Conservation (phyloP, 2,888 invertebrate genomes). For the Nasonovia ribisnigri region DNA sequence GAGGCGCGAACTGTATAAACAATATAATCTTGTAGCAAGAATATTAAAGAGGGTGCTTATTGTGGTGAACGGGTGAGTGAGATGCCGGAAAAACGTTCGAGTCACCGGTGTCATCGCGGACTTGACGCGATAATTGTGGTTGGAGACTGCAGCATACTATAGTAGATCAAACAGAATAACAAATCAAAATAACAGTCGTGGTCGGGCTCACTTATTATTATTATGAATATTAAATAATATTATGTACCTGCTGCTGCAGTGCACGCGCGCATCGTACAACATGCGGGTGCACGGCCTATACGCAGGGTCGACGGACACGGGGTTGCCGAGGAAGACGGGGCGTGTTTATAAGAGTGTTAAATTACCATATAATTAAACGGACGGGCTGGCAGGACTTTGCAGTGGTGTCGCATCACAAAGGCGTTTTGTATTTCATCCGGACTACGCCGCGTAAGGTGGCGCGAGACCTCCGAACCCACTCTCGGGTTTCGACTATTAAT, state of each 20-base stretch:
- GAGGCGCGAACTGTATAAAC: background rate
- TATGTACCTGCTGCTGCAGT: background rate
- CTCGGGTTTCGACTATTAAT: conserved; percentile 56
- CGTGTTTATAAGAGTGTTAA: conserved; percentile 42
- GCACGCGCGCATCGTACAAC: background rate
- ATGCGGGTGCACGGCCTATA: background rate
- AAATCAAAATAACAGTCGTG: background rate
- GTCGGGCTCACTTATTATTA: background rate
- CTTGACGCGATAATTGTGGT: background rate
- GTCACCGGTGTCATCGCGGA: background rate
- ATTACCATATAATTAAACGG: conserved; percentile 63
- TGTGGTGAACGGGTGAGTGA: background rate
- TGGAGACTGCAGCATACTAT: background rate
- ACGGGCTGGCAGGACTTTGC: background rate
- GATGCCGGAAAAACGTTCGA: background rate
- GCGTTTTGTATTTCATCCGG: conserved; percentile 44
- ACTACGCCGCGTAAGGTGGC: background rate
- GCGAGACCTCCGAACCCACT: background rate
- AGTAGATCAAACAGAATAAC: conserved; percentile 31
- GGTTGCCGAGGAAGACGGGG: background rate
- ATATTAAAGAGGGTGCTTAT: background rate
- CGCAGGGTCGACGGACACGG: background rate
- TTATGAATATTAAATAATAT: background rate
- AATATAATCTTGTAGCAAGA: background rate
- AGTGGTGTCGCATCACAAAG: conserved; percentile 22